A percentile compares a stretch with the other conserved stretches of the same genome.
These are phyloP conservation scores for Oxyruncus cristatus DNA, from an alignment of 2,113 vertebrate genomes.

Conservation along the genomic window DNA sequence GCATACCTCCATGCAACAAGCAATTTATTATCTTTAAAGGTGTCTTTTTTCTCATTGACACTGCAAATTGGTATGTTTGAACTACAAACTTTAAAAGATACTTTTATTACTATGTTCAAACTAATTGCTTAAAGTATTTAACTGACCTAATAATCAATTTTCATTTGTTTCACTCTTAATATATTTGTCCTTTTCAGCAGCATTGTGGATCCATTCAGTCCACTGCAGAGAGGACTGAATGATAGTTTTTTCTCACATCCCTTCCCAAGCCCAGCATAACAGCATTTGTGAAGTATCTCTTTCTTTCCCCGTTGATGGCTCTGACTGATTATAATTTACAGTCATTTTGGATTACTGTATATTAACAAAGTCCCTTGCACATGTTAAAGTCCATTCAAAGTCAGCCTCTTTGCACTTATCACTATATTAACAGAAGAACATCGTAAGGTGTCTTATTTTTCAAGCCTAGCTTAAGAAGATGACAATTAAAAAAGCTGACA, in stretches of 20 bases:
- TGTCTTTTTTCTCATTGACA: background rate
- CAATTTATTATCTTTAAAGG: background rate
- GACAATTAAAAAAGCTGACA: background rate
- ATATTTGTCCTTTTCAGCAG: background rate
- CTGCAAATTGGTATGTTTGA: background rate
- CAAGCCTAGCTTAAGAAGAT: background rate
- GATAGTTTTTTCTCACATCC: background rate
- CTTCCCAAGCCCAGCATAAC: background rate
- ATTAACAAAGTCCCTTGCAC: background rate
- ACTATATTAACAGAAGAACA: background rate
- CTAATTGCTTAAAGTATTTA: background rate
- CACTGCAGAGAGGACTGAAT: background rate
- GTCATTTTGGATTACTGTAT: background rate
- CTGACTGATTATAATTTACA: background rate
- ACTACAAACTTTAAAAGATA: background rate
- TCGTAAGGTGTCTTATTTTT: background rate
- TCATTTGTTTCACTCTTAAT: background rate
- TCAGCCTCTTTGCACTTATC: background rate
- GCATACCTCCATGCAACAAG: background rate
- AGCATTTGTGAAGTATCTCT: background rate
- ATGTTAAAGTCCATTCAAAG: background rate
- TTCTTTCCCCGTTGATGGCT: background rate
- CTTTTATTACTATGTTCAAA: background rate
- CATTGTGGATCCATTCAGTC: background rate
- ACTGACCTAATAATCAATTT: background rate